Conservation (phyloP, 2,888 invertebrate genomes). For the Synergus itoensis region DNA sequence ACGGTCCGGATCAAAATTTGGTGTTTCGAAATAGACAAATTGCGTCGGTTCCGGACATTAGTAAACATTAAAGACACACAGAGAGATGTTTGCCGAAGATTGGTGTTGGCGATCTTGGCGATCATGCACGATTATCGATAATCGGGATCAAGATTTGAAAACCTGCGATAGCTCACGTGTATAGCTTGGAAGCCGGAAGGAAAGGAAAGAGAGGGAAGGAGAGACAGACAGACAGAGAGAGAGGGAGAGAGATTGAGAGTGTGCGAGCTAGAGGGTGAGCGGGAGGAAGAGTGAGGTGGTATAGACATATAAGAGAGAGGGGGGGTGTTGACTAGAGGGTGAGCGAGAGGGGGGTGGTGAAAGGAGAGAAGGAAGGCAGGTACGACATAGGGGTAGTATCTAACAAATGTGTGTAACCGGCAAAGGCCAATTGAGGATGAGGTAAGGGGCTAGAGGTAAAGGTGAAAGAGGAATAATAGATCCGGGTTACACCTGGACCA, state of each 20-base stretch:
- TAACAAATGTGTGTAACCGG: slow-evolving; percentile 30
- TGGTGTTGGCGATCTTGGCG: not conserved
- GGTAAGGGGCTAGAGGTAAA: slow-evolving; percentile 5
- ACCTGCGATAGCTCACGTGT: slow-evolving; percentile 28
- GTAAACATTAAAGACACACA: not conserved
- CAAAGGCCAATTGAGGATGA: slow-evolving; percentile 32
- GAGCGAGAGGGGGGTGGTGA: not conserved
- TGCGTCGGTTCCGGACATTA: not conserved
- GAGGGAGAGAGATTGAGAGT: no score
- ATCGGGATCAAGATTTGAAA: slow-evolving; percentile 18
- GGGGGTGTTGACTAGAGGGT: not conserved
- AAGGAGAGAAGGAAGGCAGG: slow-evolving; percentile 39
- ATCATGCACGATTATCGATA: slow-evolving; percentile 19
- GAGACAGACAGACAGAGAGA: not conserved
- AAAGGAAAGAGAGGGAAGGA: not conserved
- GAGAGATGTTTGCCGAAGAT: not conserved
- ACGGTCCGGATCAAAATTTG: slow-evolving; percentile 42
- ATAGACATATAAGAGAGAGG: not conserved
- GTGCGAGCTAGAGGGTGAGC: no score
- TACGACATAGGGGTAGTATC: slow-evolving; percentile 41
- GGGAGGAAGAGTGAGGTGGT: no score
- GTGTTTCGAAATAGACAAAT: slow-evolving; percentile 23
- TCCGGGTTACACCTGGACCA: slow-evolving; percentile 51
- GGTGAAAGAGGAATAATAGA: slow-evolving; percentile 40
- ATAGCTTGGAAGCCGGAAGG: slow-evolving; percentile 18